Conservation (phyloP, 2,797 vertebrate species). For the Arctocebus calabarensis region DNA sequence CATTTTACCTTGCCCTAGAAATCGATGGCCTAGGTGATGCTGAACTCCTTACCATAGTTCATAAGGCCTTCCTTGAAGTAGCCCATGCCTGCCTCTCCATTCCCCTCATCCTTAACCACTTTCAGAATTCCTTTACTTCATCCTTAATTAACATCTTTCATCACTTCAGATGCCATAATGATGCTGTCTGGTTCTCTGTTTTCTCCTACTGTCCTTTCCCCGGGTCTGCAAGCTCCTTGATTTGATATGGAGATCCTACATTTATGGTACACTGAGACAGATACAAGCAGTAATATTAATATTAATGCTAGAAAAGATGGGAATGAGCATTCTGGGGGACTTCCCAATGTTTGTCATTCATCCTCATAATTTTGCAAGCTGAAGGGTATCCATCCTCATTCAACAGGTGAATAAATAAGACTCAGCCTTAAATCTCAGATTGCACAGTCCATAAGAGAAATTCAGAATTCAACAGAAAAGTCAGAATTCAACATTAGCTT, state of each 20-base stretch:
- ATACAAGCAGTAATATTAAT: background rate
- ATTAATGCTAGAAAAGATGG: background rate
- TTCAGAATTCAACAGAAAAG: background rate
- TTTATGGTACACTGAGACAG: background rate
- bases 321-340: background rate
- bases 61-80: background rate
- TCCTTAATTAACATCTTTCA: background rate
- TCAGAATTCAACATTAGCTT: background rate
- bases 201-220: background rate
- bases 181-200: background rate
- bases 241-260: background rate
- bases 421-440: accelerated
- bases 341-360: background rate
- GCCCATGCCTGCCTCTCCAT: background rate
- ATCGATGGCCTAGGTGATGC: background rate
- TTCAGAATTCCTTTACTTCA: too few relatives aligned
- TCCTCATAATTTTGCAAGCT: background rate
- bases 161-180: background rate
- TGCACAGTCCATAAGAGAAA: background rate
- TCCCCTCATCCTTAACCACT: background rate
- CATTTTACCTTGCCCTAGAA: background rate
- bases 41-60: background rate
- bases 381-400: background rate
- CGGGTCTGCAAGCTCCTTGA: background rate
- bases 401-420: background rate